Evolutionary conservation across 2,113 vertebrate species (phyloP).

Genomic region (Nothocercus julius): DNA sequence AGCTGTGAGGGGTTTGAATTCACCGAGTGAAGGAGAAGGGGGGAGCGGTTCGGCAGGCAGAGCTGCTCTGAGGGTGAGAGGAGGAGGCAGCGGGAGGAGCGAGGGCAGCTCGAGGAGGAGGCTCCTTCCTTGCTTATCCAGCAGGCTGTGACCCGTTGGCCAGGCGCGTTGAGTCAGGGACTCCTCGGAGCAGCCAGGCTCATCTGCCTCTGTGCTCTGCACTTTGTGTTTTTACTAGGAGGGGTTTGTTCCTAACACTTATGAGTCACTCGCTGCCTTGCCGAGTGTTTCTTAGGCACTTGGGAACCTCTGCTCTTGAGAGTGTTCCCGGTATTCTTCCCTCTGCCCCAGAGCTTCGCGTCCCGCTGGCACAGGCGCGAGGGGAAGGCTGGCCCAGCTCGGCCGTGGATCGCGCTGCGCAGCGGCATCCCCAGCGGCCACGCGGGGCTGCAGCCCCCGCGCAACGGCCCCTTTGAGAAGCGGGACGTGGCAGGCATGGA

Average conservation of each 20-base stretch:
- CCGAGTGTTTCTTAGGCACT: not conserved
- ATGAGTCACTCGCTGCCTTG: not conserved
- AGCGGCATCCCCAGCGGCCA: not conserved
- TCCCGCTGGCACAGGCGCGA: not conserved
- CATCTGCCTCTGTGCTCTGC: not conserved
- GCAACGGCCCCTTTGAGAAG: not conserved
- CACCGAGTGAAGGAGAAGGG: not conserved
- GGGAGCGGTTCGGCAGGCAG: not conserved
- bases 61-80: not conserved
- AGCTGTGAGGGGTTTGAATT: not conserved
- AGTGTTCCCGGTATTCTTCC: not conserved
- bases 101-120: not conserved
- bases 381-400: fast-evolving
- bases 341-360: not conserved
- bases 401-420: not conserved
- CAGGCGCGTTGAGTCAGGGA: not conserved
- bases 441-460: not conserved
- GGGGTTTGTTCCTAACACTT: not conserved
- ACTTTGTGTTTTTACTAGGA: not conserved
- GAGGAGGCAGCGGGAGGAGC: not conserved
- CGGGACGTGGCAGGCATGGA: not conserved
- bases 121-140: not conserved
- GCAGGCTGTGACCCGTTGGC: not conserved
- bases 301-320: not conserved
- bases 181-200: not conserved